Evolutionary conservation across 2,797 vertebrate genomes (phyloP), one percentile per base, ranked within the genome.

Genomic region (Hemibagrus guttatus): DNA sequence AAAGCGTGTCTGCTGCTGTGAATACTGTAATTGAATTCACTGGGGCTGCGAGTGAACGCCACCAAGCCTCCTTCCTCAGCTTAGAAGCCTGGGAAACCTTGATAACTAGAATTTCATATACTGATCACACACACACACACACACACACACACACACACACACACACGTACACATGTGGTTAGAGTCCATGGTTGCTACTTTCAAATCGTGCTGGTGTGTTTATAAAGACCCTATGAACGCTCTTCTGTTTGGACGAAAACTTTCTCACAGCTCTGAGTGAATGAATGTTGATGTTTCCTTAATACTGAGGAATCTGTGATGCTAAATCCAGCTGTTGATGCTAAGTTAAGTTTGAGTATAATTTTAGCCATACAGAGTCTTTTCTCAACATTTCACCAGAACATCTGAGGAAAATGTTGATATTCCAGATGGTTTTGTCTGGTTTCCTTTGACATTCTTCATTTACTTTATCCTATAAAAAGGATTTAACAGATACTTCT

Each of bases 11-110:
- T 85, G 87, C 49, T 31, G 69, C 78, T 82, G 78, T 82, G 87
- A 88, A 85, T 83, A 83, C 86, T 85, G 86, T 89, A 87, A 89
- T 89, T 87, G 86, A 89, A 87, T 87, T 81, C 79, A 88, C 83
- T 82, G 61, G 84, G 52, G 69, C 84, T 82, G 78, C 49, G 26
- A 66, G 63, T 56, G 76, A 87, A 66, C 59, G 2, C 49, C 28
- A 42, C 71, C 46, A 61, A 39, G 78, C 46, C 46, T 64, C 42
- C 19, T 80, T 74, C 28, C 14, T 68, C 31, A 21, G 54, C 59
- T 52, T 11, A 19, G 11, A 66, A 78, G 61, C 61, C 49, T 79
- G 59, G 61, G 46, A 68, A 79, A 66, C 21, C 63, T 54, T 46
- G 84, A 85, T 13, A n/a, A 23, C 16, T 54, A 54, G 7, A 79